Percentiles rank a stretch among this genome's conserved stretches.
Evolutionary conservation across 2,888 invertebrate species (phyloP).

Genomic region (Drosophila anceps): DNA sequence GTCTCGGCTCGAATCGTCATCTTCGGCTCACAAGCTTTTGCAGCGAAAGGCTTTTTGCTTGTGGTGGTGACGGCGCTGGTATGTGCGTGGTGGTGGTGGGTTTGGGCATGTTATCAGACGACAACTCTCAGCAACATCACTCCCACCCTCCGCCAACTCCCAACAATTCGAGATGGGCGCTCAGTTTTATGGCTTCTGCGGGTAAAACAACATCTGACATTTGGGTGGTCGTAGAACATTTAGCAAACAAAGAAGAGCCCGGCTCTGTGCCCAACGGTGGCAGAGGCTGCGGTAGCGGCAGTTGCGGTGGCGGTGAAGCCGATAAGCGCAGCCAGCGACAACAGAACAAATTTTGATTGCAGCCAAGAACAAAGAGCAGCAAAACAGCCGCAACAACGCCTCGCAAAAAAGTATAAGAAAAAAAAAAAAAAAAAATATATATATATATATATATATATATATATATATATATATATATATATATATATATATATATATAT

Average conservation of each 20-base stretch:
- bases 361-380: slow-evolving; percentile 44
- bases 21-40: background rate
- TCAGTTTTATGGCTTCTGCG: slow-evolving; percentile 37
- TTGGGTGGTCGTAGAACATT: slow-evolving; percentile 59
- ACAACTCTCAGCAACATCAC: too few relatives aligned
- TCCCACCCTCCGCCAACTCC: background rate
- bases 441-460: too few relatives aligned
- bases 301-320: slow-evolving; percentile 9
- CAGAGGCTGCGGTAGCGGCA: slow-evolving; percentile 2
- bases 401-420: background rate
- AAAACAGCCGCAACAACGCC: slow-evolving; percentile 18
- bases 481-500: too few relatives aligned
- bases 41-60: slow-evolving; percentile 3
- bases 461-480: too few relatives aligned
- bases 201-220: slow-evolving; percentile 49
- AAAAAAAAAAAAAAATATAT: slow-evolving; percentile 5
- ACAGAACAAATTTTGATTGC: slow-evolving; percentile 50
- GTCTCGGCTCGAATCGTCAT: too few relatives aligned
- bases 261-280: slow-evolving; percentile 20
- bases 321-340: slow-evolving; percentile 44
- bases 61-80: background rate
- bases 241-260: slow-evolving; percentile 44
- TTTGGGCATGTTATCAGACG: too few relatives aligned
- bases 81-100: background rate
- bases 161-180: background rate